Percentiles rank a stretch among this genome's conserved stretches.
Conservation (phyloP, 2,113 vertebrate species). For the Lates calcarifer region DNA sequence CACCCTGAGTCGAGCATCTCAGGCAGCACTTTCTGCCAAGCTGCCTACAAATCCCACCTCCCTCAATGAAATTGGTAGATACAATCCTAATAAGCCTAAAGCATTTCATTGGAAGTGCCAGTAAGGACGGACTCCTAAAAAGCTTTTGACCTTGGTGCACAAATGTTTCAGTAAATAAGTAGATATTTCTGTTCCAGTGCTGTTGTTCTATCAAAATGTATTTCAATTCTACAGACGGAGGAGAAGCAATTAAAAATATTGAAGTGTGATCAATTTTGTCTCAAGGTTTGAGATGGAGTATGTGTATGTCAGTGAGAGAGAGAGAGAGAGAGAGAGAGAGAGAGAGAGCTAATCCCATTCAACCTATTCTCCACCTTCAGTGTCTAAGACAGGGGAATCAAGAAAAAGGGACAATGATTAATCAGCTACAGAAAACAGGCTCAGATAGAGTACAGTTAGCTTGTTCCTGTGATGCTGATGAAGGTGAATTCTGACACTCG, state of each 20-base stretch:
- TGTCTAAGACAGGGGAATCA: background rate
- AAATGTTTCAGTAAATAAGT: background rate
- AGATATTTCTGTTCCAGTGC: background rate
- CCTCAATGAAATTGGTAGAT: background rate
- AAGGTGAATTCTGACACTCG: constrained; percentile 37
- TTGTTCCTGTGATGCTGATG: constrained; percentile 50
- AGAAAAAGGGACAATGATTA: background rate
- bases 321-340: background rate
- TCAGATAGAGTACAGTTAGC: background rate
- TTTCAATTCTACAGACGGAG: constrained; percentile 15
- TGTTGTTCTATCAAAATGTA: background rate
- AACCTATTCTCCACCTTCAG: constrained; percentile 1
- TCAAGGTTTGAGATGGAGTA: background rate
- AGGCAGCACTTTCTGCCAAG: background rate
- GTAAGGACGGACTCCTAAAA: background rate
- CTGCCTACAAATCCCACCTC: background rate
- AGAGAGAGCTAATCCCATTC: constrained; percentile 1
- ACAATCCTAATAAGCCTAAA: background rate
- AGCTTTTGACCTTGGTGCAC: background rate
- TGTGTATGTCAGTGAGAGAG: too few species aligned
- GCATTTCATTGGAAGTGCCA: background rate
- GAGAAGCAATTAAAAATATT: constrained; percentile 26
- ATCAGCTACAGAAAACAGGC: constrained; percentile 66
- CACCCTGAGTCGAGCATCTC: background rate
- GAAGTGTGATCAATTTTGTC: constrained; percentile 16